phyloP scores from a whole-genome alignment of 2,113 vertebrate species.

The Erythrocercus mccallii region DNA sequence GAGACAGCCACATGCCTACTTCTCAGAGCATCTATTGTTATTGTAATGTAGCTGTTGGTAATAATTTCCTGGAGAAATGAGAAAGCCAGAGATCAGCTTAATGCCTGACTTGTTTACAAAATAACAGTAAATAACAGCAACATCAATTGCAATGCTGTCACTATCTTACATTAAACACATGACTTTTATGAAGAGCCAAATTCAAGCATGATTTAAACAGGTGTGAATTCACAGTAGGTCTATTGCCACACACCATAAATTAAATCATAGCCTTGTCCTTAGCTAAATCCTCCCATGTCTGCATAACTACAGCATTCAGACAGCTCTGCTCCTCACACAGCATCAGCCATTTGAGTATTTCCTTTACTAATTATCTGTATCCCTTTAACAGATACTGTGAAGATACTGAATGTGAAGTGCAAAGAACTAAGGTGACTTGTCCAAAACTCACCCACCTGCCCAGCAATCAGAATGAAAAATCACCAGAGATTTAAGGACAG shows the following conservation, averaged over 20 bases:
- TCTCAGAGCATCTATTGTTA: not conserved
- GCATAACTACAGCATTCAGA: not conserved
- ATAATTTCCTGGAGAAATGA: conserved; percentile 5
- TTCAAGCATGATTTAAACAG: conserved; percentile 16
- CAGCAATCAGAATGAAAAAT: not conserved
- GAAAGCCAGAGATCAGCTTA: conserved; percentile 7
- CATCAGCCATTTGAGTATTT: not conserved
- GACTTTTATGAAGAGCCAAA: not conserved
- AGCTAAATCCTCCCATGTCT: not conserved
- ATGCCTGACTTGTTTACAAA: conserved; percentile 33
- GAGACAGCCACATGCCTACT: not conserved
- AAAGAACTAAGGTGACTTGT: not conserved
- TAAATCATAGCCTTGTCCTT: not conserved
- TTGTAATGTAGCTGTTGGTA: not conserved
- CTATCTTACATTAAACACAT: not conserved
- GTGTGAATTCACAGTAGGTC: conserved; percentile 36
- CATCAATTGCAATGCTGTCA: conserved; percentile 11
- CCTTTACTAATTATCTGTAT: not conserved
- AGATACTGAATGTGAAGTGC: not conserved
- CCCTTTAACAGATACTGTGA: not conserved
- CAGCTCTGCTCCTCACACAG: not conserved
- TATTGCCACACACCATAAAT: not conserved
- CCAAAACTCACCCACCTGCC: not conserved
- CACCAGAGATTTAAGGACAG: not conserved
- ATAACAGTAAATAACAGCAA: conserved; percentile 30